Evolutionary conservation across 1,140 invertebrate genomes (phyloP).

Genomic region (Vollenhovia emeryi): DNA sequence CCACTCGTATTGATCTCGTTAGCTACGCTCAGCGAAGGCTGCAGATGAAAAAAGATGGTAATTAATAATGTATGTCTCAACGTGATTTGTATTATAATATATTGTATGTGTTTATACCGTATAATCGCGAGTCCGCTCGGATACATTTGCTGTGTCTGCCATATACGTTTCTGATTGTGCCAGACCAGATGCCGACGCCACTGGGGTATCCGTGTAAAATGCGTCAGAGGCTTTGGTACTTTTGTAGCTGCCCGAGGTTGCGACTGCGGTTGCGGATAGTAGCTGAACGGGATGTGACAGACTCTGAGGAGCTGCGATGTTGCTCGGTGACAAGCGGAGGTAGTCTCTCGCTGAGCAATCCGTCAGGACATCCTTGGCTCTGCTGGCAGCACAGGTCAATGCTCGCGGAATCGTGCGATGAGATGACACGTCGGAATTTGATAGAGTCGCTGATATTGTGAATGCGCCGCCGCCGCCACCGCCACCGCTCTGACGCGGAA

Average conservation of each 20-base stretch:
- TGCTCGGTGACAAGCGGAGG: slow-evolving; percentile 70
- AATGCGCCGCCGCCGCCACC: slow-evolving; percentile 71
- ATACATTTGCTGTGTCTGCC: background rate
- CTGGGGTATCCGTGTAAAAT: slow-evolving; percentile 64
- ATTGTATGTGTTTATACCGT: slow-evolving; percentile 60
- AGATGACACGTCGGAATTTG: slow-evolving; percentile 76
- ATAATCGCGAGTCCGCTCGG: slow-evolving; percentile 51
- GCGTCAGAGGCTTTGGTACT: slow-evolving; percentile 36
- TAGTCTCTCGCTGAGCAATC: slow-evolving; percentile 60
- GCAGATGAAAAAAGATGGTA: slow-evolving; percentile 16
- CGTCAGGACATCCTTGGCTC: slow-evolving; percentile 57
- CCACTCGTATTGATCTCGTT: slow-evolving; percentile 83
- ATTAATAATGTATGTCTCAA: background rate
- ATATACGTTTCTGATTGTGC: slow-evolving; percentile 47
- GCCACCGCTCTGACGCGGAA: slow-evolving; percentile 77
- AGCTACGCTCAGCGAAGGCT: slow-evolving; percentile 80
- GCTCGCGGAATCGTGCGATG: slow-evolving; percentile 86
- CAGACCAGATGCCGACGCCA: slow-evolving; percentile 43
- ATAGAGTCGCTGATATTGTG: slow-evolving; percentile 82
- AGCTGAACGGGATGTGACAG: slow-evolving; percentile 68
- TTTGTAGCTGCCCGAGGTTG: slow-evolving; percentile 61
- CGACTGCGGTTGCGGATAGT: slow-evolving; percentile 69
- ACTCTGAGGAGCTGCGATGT: slow-evolving; percentile 24
- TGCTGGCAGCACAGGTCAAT: slow-evolving; percentile 53
- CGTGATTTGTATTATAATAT: background rate